Evolutionary conservation across 1,140 invertebrate genomes (phyloP).

Genomic region (Polyergus mexicanus): DNA sequence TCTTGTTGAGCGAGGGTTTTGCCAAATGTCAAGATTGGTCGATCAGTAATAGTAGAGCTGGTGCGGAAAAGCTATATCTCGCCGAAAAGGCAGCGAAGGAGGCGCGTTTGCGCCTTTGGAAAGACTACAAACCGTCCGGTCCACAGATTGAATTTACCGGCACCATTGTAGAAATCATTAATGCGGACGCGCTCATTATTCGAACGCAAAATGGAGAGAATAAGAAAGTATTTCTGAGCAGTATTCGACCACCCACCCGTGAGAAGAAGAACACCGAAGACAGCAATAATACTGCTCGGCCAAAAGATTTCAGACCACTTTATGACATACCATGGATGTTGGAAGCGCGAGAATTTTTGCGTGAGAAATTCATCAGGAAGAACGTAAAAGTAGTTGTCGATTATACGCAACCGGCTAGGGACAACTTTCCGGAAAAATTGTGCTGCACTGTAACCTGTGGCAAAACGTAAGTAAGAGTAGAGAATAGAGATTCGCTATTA

Average conservation of each 20-base stretch:
- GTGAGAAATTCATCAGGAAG: slow-evolving; percentile 98
- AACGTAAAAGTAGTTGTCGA: slow-evolving; percentile 97
- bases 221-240: slow-evolving; percentile 98
- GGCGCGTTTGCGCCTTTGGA: slow-evolving; percentile 95
- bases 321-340: slow-evolving; percentile 99
- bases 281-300: slow-evolving; percentile 88
- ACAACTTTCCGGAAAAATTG: slow-evolving; percentile 97
- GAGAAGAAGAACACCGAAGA: slow-evolving; percentile 89
- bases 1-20: slow-evolving; percentile 96
- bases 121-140: slow-evolving; percentile 91
- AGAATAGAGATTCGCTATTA: not conserved
- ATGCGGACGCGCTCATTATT: slow-evolving; percentile 96
- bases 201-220: slow-evolving; percentile 92
- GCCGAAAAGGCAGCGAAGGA: slow-evolving; percentile 97
- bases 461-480: slow-evolving; percentile 90
- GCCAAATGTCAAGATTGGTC: slow-evolving; percentile 99
- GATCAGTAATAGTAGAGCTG: slow-evolving; percentile 94
- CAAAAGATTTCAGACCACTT: slow-evolving; percentile 92
- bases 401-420: slow-evolving; percentile 97
- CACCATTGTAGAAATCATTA: slow-evolving; percentile 96
- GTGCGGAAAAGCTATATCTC: slow-evolving; percentile 93
- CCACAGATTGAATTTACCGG: slow-evolving; percentile 93
- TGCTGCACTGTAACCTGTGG: slow-evolving; percentile 96
- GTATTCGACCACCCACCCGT: slow-evolving; percentile 94
- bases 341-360: slow-evolving; percentile 98